A percentile compares a stretch with the other conserved stretches of the same genome.
Conservation (phyloP, 2,113 vertebrate species). For the Thalassoma bifasciatum region DNA sequence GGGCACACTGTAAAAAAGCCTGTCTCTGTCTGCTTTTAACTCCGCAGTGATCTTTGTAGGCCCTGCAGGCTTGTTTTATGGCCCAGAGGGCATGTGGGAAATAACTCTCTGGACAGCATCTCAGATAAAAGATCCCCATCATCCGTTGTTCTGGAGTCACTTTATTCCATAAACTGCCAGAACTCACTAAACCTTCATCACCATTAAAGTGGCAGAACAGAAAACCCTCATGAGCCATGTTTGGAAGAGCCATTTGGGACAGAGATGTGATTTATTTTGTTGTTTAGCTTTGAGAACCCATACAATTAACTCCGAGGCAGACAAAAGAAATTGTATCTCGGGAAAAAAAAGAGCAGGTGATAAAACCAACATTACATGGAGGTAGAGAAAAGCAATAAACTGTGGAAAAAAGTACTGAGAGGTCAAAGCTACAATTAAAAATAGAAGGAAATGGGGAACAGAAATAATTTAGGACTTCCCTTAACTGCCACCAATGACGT, state of each 20-base stretch:
- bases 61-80: not conserved
- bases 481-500: slow-evolving; percentile 12
- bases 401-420: not conserved
- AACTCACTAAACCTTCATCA: not conserved
- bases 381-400: not conserved
- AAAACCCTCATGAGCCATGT: not conserved
- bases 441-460: not conserved
- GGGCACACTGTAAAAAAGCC: not conserved
- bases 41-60: not conserved
- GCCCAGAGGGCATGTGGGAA: not conserved
- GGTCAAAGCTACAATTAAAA: slow-evolving; percentile 14
- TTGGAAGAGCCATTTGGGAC: not conserved
- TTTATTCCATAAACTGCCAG: not conserved
- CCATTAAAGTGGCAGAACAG: not conserved
- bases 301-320: not conserved
- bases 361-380: not conserved
- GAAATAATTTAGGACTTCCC: slow-evolving; percentile 3
- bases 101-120: not conserved
- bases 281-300: not conserved
- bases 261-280: not conserved
- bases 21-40: not conserved
- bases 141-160: not conserved
- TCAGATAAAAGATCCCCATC: not conserved
- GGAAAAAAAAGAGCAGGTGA: not conserved
- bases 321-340: not conserved